A percentile compares a stretch with the other conserved stretches of the same genome.
These are phyloP conservation scores for Antigone vipio DNA, from an alignment of 2,113 vertebrate genomes.

Conservation along the genomic window DNA sequence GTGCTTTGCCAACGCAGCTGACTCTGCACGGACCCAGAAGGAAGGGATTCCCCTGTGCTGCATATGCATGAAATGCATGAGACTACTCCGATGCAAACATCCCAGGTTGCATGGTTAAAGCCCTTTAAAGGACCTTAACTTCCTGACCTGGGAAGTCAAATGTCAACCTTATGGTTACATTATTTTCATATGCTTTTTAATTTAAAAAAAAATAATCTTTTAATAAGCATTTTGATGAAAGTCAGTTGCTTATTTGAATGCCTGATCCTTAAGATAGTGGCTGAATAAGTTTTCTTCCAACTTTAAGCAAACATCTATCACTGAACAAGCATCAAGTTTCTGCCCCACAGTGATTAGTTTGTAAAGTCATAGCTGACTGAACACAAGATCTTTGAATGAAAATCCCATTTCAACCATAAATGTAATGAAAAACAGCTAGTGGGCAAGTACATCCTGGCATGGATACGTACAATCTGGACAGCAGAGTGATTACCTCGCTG, in stretches of 20 bases:
- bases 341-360: background rate
- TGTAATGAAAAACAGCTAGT: background rate
- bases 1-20: background rate
- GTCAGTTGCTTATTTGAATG: background rate
- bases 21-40: background rate
- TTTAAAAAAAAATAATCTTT: background rate
- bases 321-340: background rate
- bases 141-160: background rate
- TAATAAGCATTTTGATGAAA: background rate
- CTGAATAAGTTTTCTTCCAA: background rate
- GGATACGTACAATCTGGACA: background rate
- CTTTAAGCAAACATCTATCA: background rate
- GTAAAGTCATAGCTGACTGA: slow-evolving; percentile 6
- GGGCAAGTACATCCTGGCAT: background rate
- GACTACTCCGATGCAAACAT: background rate
- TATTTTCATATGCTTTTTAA: background rate
- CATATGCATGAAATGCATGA: background rate
- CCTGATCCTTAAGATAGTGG: background rate
- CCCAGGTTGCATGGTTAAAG: background rate
- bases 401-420: slow-evolving; percentile 8
- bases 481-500: background rate
- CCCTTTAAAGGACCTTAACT: background rate
- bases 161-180: background rate
- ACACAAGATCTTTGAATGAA: background rate
- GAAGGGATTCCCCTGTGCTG: background rate